Percentiles rank a stretch among this genome's conserved stretches.
Evolutionary conservation across 2,888 invertebrate species (phyloP).

Genomic region (Megalurothrips usitatus): DNA sequence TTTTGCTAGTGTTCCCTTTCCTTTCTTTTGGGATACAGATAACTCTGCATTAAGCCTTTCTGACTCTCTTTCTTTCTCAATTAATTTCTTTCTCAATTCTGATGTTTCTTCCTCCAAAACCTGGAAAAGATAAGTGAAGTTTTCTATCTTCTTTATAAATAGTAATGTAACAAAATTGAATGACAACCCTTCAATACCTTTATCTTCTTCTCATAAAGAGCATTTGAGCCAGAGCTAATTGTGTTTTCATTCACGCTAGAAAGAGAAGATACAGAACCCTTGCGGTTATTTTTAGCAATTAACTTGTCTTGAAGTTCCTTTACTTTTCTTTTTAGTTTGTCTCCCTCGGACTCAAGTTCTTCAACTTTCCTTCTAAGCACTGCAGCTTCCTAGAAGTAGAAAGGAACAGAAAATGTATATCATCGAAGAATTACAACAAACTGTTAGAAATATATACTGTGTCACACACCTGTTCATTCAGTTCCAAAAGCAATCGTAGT

Average conservation of each 20-base stretch:
- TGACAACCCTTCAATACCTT: slow-evolving; percentile 47
- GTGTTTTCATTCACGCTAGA: slow-evolving; percentile 30
- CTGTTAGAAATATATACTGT: neutral
- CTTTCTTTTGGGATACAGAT: slow-evolving; percentile 57
- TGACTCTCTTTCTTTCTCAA: slow-evolving; percentile 77
- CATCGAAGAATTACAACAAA: neutral
- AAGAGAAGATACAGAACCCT: slow-evolving; percentile 40
- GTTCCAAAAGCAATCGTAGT: slow-evolving; percentile 75
- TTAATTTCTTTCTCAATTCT: slow-evolving; percentile 67
- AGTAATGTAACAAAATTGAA: slow-evolving; percentile 37
- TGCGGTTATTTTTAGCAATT: slow-evolving; percentile 47
- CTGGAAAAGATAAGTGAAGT: slow-evolving; percentile 45
- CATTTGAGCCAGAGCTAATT: slow-evolving; percentile 46
- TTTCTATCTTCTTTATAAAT: neutral
- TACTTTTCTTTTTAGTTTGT: slow-evolving; percentile 66
- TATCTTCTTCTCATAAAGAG: slow-evolving; percentile 62
- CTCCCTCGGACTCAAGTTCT: slow-evolving; percentile 75
- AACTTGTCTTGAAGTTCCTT: slow-evolving; percentile 73
- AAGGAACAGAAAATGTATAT: slow-evolving; percentile 23
- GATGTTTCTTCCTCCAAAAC: slow-evolving; percentile 67
- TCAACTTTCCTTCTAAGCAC: slow-evolving; percentile 78
- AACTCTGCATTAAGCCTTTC: slow-evolving; percentile 71
- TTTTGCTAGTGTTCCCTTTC: slow-evolving; percentile 58
- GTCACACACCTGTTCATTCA: slow-evolving; percentile 69
- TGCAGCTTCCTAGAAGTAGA: slow-evolving; percentile 62